phyloP scores from a whole-genome alignment of 2,888 invertebrate species.

The Eudasyphora cyanicolor region DNA sequence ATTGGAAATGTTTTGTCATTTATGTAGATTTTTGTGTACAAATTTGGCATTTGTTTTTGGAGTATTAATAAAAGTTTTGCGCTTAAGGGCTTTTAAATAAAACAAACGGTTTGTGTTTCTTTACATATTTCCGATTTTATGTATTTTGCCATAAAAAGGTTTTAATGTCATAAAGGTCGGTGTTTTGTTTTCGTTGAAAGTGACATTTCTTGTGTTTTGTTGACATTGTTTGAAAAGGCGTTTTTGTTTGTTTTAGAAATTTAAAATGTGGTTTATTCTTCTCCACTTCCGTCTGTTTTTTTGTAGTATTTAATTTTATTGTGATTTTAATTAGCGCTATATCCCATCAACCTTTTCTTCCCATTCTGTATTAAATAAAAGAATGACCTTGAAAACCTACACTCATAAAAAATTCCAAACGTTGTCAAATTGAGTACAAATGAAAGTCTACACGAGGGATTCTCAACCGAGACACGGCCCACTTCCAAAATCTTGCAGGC shows the following conservation, averaged over 20 bases:
- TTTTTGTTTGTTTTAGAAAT: neutral
- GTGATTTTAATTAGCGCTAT: slow-evolving; percentile 49
- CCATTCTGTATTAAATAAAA: too few relatives aligned
- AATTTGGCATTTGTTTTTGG: neutral
- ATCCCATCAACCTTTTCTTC: slow-evolving; percentile 39
- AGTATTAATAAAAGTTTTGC: slow-evolving; percentile 33
- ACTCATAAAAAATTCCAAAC: too few relatives aligned
- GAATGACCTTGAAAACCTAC: too few relatives aligned
- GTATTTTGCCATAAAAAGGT: neutral
- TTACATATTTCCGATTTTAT: too few relatives aligned
- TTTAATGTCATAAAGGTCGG: slow-evolving; percentile 32
- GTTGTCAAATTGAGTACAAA: too few relatives aligned
- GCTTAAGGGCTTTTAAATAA: slow-evolving; percentile 22
- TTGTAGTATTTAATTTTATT: slow-evolving; percentile 13
- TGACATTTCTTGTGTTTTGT: neutral
- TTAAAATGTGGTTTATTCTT: slow-evolving; percentile 9
- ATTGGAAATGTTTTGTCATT: slow-evolving; percentile 61
- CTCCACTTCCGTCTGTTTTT: slow-evolving; percentile 4
- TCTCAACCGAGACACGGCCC: too few relatives aligned
- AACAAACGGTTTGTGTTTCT: neutral
- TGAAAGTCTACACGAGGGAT: too few relatives aligned
- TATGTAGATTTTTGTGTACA: slow-evolving; percentile 57
- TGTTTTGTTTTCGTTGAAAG: neutral
- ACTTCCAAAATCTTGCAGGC: too few relatives aligned
- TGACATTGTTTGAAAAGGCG: neutral